Evolutionary conservation across 1,140 invertebrate species (phyloP).

Genomic region (Drosophila nasuta): DNA sequence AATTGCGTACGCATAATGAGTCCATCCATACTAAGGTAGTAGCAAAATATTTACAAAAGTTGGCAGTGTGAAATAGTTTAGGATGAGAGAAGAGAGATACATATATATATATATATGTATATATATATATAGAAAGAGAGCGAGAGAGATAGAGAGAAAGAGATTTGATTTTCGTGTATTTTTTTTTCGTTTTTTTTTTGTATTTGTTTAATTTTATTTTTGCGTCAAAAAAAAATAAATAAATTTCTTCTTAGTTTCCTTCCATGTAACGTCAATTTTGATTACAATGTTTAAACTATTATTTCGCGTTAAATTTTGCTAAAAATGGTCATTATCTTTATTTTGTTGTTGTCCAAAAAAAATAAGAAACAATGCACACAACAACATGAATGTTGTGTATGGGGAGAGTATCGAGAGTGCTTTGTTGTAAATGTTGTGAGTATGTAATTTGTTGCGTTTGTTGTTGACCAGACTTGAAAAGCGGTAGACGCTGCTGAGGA

Average conservation of each 20-base stretch:
- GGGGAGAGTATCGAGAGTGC: constrained; percentile 10
- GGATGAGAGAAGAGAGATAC: background rate
- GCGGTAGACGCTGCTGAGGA: constrained; percentile 37
- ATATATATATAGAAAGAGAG: background rate
- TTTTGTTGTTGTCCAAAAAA: background rate
- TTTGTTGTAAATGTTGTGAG: no score
- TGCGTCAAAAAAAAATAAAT: constrained; percentile 2
- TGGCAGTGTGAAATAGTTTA: background rate
- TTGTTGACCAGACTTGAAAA: constrained; percentile 74
- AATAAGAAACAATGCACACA: background rate
- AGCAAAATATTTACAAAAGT: constrained; percentile 78
- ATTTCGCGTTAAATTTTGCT: background rate
- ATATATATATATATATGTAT: background rate
- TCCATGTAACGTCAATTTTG: background rate
- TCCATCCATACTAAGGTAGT: constrained; percentile 38
- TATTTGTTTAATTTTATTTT: constrained; percentile 29
- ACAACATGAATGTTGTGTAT: constrained; percentile 10
- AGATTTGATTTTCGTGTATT: constrained; percentile 18
- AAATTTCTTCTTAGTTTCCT: constrained; percentile 10
- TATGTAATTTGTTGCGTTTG: constrained; percentile 17
- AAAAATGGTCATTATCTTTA: background rate
- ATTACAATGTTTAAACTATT: background rate
- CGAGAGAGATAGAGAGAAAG: constrained; percentile 9
- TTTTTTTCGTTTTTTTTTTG: background rate
- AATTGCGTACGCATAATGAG: constrained; percentile 41